phyloP scores from a whole-genome alignment of 1,140 invertebrate genomes.

The Phthorimaea operculella region DNA sequence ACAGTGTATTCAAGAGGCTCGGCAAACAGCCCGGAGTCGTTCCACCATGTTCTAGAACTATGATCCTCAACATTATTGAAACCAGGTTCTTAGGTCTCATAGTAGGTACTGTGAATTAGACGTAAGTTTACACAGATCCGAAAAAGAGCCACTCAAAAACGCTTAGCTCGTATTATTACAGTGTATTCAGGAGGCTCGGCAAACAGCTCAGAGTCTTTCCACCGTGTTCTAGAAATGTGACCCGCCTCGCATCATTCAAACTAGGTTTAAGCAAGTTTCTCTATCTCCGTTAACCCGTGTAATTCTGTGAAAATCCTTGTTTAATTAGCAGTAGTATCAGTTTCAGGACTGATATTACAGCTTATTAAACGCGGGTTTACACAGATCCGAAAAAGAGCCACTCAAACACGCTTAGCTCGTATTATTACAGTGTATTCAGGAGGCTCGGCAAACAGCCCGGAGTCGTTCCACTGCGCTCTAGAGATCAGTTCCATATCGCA shows the following conservation, averaged over 20 bases:
- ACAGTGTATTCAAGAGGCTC: conserved; percentile 63
- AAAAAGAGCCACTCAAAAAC: conserved; percentile 66
- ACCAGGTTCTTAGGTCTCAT: too few relatives aligned
- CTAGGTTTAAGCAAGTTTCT: too few relatives aligned
- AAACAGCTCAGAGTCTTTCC: conserved; percentile 60
- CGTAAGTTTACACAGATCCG: conserved; percentile 63
- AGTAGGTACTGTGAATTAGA: conserved; percentile 66
- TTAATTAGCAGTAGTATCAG: too few relatives aligned
- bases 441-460: conserved; percentile 61
- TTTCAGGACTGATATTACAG: conserved; percentile 63
- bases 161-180: conserved; percentile 66
- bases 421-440: conserved; percentile 66
- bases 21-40: conserved; percentile 58
- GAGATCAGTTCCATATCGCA: too few relatives aligned
- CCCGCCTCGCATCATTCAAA: too few relatives aligned
- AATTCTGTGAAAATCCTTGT: too few relatives aligned
- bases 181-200: conserved; percentile 62
- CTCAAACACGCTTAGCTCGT: conserved; percentile 66
- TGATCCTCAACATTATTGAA: too few relatives aligned
- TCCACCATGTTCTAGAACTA: too few relatives aligned
- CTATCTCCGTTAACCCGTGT: too few relatives aligned
- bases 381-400: conserved; percentile 65
- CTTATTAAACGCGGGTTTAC: conserved; percentile 65
- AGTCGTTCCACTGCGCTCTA: conserved; percentile 5
- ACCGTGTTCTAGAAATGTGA: too few relatives aligned